Base-by-base conservation (phyloP, 2,888 invertebrate species). In the Polyommatus icarus region DNA sequence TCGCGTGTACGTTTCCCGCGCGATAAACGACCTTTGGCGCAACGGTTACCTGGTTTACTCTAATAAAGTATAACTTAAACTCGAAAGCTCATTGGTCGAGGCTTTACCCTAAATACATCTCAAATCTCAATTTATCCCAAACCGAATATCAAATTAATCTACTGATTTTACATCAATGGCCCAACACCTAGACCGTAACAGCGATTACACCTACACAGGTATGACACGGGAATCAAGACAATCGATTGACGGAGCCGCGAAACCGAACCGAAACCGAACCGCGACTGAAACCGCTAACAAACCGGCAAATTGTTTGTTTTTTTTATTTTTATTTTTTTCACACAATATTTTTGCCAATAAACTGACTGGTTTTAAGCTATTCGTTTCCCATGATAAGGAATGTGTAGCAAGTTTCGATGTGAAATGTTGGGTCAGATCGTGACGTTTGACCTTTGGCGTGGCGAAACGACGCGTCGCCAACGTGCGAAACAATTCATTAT, bases 241-340 rank as follows among this genome's bases (percentile, higher is more conserved):
- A 91, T 91, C 89, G 90, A 92, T 92, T 92, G 87, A 86, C 86
- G 85, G 84, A 84, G 85, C 86, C 85, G 84, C 84, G 85, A 87
- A 81, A 83, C 84, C 81, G 82, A 67, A 67, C 29, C 67, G 67
- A 29, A 29, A 67, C 67, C 67, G 67, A 67, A 6, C 67, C 67
- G 67, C 29, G 12, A 67, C 67, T 18, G 67, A 15, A 32, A 88
- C 87, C 86, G 87, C 77, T 82, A 83, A 84, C 80, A 73, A 81
- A 79, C 81, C 82, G 82, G 82, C 81, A 82, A 83, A 82, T 82
- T 78, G 76, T 78, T 81, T 80, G 77, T 79, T 76, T 73, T 78
- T 20, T 61, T 29, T n/a, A n/a, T 54, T 54, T 54, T 18, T 24
- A 24, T 20, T 61, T 29, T 54, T 54, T 54, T 54, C 18, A 18